Conservation (phyloP, 92 coral and sea anemone genomes). For the Phenganax marumi region DNA sequence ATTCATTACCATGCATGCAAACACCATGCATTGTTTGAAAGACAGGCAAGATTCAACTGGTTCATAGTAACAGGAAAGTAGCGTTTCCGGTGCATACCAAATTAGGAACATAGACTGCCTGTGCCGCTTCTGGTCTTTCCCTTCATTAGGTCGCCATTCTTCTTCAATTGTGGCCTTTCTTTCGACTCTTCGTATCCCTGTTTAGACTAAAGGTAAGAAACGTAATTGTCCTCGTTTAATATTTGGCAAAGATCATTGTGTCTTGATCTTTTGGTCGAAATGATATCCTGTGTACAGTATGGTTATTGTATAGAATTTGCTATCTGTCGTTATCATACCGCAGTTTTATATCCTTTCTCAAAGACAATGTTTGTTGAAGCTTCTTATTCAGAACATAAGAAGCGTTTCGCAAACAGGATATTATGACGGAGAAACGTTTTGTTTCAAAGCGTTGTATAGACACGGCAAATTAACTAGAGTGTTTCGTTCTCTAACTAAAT, state of each 20-base stretch:
- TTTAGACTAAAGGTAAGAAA: conserved; percentile 8
- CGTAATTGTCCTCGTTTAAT: neutral
- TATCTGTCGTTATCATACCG: neutral
- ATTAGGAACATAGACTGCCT: conserved; percentile 24
- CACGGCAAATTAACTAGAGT: too few relatives aligned
- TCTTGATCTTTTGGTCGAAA: conserved; percentile 14
- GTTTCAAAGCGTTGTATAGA: too few relatives aligned
- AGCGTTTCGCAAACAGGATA: neutral
- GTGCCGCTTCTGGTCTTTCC: conserved; percentile 1
- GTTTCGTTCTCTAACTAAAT: too few relatives aligned
- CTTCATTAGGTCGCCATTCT: neutral
- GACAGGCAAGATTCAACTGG: conserved; percentile 26
- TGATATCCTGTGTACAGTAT: neutral
- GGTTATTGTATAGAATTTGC: neutral
- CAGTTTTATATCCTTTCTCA: neutral
- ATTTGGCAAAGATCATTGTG: neutral
- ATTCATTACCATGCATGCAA: too few relatives aligned
- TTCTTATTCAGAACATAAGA: neutral
- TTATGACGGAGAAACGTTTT: neutral
- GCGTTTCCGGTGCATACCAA: conserved; percentile 42
- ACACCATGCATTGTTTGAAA: too few relatives aligned
- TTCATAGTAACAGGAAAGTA: conserved; percentile 21
- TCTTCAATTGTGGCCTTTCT: neutral
- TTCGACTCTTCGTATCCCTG: neutral
- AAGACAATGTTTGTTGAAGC: neutral